Conservation (phyloP, 2,888 invertebrate genomes). For the Plagodis dolabraria region DNA sequence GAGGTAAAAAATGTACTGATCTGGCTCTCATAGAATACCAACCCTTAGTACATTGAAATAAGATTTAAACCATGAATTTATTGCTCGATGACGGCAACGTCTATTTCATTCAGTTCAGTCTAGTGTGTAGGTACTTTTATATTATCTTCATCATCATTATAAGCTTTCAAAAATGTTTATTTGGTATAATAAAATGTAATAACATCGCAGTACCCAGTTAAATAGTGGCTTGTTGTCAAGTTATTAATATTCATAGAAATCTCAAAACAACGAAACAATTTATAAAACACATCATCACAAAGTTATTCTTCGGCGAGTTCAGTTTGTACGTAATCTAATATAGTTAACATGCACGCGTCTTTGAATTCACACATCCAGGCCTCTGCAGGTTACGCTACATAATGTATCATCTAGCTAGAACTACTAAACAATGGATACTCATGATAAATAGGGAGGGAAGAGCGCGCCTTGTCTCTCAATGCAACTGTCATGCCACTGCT, state of each 20-base stretch:
- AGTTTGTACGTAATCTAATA: constrained; percentile 24
- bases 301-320: constrained; percentile 11
- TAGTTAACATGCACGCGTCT: constrained; percentile 21
- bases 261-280: constrained; percentile 1
- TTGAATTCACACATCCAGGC: constrained; percentile 20
- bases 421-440: constrained; percentile 49
- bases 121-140: no score
- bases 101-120: no score
- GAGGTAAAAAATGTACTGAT: not conserved
- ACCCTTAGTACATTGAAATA: constrained; percentile 5
- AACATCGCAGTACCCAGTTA: no score
- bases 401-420: constrained; percentile 36
- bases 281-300: constrained; percentile 27
- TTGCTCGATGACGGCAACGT: not conserved
- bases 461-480: constrained; percentile 41
- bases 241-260: not conserved
- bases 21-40: not conserved
- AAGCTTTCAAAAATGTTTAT: no score
- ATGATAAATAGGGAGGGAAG: constrained; percentile 47
- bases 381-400: constrained; percentile 24
- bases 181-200: no score
- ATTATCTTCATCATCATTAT: no score
- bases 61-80: not conserved
- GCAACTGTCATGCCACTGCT: constrained; percentile 43
- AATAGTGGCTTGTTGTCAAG: not conserved